phyloP scores from a whole-genome alignment of 2,888 invertebrate genomes.

The Drosophila phalerata region DNA sequence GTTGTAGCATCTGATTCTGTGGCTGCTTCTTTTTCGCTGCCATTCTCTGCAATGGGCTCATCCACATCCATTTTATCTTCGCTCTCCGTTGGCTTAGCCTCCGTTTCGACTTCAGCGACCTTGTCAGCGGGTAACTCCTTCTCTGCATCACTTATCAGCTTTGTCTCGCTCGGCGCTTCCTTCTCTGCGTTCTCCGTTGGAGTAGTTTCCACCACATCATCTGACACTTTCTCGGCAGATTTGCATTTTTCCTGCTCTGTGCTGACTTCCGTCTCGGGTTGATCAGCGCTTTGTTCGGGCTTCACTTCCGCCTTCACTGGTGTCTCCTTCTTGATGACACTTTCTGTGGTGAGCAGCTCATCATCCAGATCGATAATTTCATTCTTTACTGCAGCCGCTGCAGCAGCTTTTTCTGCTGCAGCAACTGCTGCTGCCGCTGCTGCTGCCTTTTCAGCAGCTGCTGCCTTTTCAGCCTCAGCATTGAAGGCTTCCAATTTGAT shows the following conservation, averaged over 20 bases:
- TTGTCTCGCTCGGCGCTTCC: conserved; percentile 31
- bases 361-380: conserved; percentile 83
- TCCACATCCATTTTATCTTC: conserved; percentile 83
- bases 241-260: conserved; percentile 41
- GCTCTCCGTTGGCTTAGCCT: conserved; percentile 83
- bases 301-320: conserved; percentile 72
- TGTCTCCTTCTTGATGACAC: conserved; percentile 80
- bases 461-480: conserved; percentile 74
- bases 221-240: conserved; percentile 31
- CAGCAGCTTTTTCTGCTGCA: conserved; percentile 40
- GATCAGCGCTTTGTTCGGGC: conserved; percentile 41
- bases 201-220: conserved; percentile 42
- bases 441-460: conserved; percentile 42
- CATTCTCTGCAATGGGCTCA: conserved; percentile 67
- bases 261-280: conserved; percentile 32
- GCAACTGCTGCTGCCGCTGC: conserved; percentile 20
- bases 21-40: conserved; percentile 59
- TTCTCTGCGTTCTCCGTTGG: conserved; percentile 39
- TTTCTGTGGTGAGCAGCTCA: conserved; percentile 80
- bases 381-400: conserved; percentile 69
- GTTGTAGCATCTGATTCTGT: conserved; percentile 39
- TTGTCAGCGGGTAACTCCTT: conserved; percentile 32
- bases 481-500: conserved; percentile 86
- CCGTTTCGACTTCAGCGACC: conserved; percentile 36
- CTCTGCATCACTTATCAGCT: conserved; percentile 27